Percentiles rank a stretch among this genome's conserved stretches.
Conservation (phyloP, 2,113 vertebrate genomes). For the Leptocoma aspasia region DNA sequence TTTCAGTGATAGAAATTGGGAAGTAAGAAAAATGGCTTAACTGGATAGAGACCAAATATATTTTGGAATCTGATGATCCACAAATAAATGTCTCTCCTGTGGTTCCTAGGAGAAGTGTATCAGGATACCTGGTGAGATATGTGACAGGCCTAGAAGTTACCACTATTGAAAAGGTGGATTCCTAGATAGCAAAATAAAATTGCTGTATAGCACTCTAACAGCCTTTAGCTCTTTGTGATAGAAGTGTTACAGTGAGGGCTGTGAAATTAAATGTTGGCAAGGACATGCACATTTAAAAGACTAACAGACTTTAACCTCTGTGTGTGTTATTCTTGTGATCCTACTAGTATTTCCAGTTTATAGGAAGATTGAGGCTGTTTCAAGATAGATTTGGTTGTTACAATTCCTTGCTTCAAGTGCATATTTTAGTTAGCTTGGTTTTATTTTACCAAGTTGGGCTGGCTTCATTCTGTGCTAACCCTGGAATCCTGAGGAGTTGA, state of each 20-base stretch:
- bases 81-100: neutral
- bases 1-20: neutral
- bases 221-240: neutral
- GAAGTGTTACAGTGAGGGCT: neutral
- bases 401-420: neutral
- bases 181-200: neutral
- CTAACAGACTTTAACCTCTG: neutral
- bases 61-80: neutral
- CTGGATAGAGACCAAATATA: neutral
- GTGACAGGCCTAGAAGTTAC: neutral
- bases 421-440: neutral
- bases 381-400: neutral
- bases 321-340: neutral
- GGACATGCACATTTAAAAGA: fast-evolving
- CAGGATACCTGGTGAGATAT: neutral
- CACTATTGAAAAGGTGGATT: neutral
- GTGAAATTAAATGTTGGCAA: neutral
- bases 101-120: neutral
- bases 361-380: neutral
- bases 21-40: neutral
- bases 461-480: neutral
- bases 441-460: neutral
- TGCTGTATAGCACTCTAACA: neutral
- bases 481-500: neutral
- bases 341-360: neutral